Conservation (phyloP, 1,140 invertebrate genomes). For the Ips typographus region DNA sequence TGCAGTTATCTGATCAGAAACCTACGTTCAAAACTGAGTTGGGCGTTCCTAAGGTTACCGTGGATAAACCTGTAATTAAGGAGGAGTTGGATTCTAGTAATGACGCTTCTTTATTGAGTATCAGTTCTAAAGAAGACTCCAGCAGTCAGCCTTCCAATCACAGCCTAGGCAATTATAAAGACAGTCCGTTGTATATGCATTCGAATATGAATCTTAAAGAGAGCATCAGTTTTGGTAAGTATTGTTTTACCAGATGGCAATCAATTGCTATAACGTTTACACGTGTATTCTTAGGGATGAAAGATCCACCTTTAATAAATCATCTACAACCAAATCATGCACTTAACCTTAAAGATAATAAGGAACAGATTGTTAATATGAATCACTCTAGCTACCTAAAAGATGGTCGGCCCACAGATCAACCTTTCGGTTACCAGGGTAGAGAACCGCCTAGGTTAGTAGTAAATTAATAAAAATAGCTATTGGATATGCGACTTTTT, state of each 20-base stretch:
- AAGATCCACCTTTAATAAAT: conserved; percentile 43
- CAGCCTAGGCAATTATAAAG: conserved; percentile 40
- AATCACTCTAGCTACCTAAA: conserved; percentile 41
- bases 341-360: conserved; percentile 43
- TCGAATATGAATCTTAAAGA: conserved; percentile 44
- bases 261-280: not conserved
- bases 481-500: too few relatives aligned
- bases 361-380: conserved; percentile 44
- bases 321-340: conserved; percentile 39
- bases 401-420: conserved; percentile 37
- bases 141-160: conserved; percentile 29
- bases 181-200: conserved; percentile 42
- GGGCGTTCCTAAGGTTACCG: conserved; percentile 59
- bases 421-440: conserved; percentile 35
- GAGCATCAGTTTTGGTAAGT: conserved; percentile 36
- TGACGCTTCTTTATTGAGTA: conserved; percentile 43
- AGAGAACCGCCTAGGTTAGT: conserved; percentile 23
- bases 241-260: not conserved
- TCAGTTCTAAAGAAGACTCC: conserved; percentile 43
- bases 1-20: conserved; percentile 32
- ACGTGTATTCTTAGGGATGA: conserved; percentile 26
- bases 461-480: not conserved
- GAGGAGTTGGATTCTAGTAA: conserved; percentile 56
- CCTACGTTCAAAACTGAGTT: conserved; percentile 57
- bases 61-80: conserved; percentile 60